These are phyloP conservation scores for Eledone cirrhosa DNA, from an alignment of 2,888 invertebrate species.

Conservation along the genomic window DNA sequence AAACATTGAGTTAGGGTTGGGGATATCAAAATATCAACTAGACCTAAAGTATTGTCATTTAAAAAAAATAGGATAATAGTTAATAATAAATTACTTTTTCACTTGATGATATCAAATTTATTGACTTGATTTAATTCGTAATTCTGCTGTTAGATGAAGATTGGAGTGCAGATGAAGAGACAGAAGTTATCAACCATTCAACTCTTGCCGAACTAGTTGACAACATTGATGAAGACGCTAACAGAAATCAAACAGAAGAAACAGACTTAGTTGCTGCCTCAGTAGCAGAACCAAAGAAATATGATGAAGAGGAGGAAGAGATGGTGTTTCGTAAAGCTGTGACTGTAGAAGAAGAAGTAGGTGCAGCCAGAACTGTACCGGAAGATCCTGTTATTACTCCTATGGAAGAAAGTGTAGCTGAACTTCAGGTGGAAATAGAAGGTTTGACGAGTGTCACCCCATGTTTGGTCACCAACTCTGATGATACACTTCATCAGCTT, in stretches of 20 bases:
- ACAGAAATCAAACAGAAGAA: neutral
- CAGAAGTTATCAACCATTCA: neutral
- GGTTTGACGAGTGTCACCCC: neutral
- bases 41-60: no score
- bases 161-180: conserved; percentile 22
- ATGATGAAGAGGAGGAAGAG: conserved; percentile 31
- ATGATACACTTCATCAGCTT: neutral
- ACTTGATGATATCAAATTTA: no score
- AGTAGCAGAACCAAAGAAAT: conserved; percentile 5
- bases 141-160: conserved; percentile 5
- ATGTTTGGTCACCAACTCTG: neutral
- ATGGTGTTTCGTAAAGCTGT: conserved; percentile 12
- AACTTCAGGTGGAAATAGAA: conserved; percentile 11
- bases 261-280: neutral
- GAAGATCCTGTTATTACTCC: neutral
- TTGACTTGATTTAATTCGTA: no score
- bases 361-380: neutral
- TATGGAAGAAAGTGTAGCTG: neutral
- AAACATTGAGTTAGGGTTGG: no score
- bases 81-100: no score
- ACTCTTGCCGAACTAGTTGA: conserved; percentile 12
- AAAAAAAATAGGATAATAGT: no score
- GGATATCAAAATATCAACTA: no score
- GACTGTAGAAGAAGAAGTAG: conserved; percentile 11
- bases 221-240: neutral